Conservation (phyloP, 2,113 vertebrate species). For the Eudorcas thomsonii region DNA sequence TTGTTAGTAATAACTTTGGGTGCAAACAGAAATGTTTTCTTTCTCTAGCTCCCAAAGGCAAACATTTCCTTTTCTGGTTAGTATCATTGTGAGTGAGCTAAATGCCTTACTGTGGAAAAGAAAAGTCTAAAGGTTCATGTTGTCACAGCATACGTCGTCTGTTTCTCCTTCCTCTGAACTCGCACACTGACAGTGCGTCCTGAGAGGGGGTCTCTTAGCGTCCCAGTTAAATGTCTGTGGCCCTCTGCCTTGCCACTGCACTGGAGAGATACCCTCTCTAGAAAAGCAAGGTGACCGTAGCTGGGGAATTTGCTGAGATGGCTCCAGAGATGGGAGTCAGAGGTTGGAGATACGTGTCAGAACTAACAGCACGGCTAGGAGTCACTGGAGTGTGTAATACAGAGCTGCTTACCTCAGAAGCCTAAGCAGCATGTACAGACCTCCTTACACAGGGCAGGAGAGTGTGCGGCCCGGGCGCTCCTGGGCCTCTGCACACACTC, state of each 20-base stretch:
- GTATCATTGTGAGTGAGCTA: constrained; percentile 22
- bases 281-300: not conserved
- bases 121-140: not conserved
- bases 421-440: not conserved
- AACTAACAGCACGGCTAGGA: not conserved
- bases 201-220: not conserved
- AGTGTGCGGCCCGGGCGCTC: not conserved
- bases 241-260: not conserved
- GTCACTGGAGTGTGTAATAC: not conserved
- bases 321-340: not conserved
- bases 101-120: constrained; percentile 18
- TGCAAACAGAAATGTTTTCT: constrained; percentile 22
- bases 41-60: constrained; percentile 16
- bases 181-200: accelerated
- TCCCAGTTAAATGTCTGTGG: not conserved
- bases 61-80: constrained; percentile 63
- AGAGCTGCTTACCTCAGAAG: not conserved
- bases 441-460: not conserved
- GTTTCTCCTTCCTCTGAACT: not conserved
- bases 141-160: not conserved
- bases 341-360: not conserved
- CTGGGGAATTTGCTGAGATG: not conserved
- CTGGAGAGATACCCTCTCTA: not conserved
- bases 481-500: not conserved
- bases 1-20: constrained; percentile 29